Conservation (phyloP, 2,888 invertebrate species). For the Mythimna impura region DNA sequence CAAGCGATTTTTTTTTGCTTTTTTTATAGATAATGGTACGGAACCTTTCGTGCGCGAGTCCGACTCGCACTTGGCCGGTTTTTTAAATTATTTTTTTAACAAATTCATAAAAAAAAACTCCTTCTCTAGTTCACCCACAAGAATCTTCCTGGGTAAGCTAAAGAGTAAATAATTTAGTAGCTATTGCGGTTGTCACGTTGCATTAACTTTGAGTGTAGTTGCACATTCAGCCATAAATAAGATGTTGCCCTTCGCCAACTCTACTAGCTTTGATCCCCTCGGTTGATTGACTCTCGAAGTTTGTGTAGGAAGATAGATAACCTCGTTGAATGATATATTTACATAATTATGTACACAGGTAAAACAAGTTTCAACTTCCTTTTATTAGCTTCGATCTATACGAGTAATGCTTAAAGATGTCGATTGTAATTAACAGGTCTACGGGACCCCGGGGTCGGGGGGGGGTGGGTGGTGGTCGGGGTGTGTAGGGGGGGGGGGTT, state of each 20-base stretch:
- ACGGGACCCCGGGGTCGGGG: too few species aligned
- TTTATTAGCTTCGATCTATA: constrained; percentile 22
- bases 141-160: too few species aligned
- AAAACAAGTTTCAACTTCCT: constrained; percentile 47
- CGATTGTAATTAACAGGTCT: background rate
- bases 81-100: too few species aligned
- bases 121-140: too few species aligned
- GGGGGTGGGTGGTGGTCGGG: too few species aligned
- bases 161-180: too few species aligned
- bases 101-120: too few species aligned
- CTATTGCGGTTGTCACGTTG: background rate
- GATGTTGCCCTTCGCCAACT: constrained; percentile 21
- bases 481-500: too few species aligned
- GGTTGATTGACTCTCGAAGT: constrained; percentile 39
- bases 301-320: constrained; percentile 42
- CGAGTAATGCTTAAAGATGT: background rate
- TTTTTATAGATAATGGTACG: too few species aligned
- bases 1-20: too few species aligned
- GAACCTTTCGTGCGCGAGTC: too few species aligned
- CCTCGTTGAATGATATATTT: constrained; percentile 28
- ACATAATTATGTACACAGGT: constrained; percentile 38
- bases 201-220: background rate
- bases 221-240: constrained; percentile 11
- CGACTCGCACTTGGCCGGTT: too few species aligned
- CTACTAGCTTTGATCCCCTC: constrained; percentile 5